Conservation (phyloP, 2,113 vertebrate genomes). For the Microtus oregoni region DNA sequence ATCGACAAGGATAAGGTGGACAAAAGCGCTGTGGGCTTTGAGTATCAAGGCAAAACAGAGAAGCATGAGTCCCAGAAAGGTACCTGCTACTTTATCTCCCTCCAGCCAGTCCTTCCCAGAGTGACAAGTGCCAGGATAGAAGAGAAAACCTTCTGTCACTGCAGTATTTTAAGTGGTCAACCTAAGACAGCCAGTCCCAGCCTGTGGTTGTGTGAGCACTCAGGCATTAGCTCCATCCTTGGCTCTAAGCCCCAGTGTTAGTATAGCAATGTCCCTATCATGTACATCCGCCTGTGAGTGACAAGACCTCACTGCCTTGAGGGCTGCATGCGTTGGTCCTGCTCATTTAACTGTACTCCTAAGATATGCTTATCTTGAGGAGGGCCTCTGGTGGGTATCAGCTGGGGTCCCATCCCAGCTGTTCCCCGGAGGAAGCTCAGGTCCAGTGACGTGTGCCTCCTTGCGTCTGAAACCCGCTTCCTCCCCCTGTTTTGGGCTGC, state of each 20-base stretch:
- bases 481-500: neutral
- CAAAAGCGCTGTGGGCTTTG: constrained; percentile 95
- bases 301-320: neutral
- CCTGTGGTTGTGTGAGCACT: neutral
- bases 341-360: rapidly evolving
- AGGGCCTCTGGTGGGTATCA: neutral
- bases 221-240: rapidly evolving
- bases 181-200: neutral
- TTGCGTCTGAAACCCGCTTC: rapidly evolving
- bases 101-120: rapidly evolving
- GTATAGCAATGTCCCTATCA: neutral
- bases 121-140: rapidly evolving
- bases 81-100: constrained; percentile 67
- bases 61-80: constrained; percentile 98
- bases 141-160: neutral
- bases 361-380: neutral
- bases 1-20: constrained; percentile 93
- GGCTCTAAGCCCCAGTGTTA: neutral
- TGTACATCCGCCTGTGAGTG: no score
- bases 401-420: neutral
- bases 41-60: constrained; percentile 96
- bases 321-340: rapidly evolving
- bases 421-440: neutral
- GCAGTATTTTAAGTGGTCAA: rapidly evolving
- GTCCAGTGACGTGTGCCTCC: no score